Conservation (phyloP, 2,888 invertebrate species). For the Cerastis rubricosa region DNA sequence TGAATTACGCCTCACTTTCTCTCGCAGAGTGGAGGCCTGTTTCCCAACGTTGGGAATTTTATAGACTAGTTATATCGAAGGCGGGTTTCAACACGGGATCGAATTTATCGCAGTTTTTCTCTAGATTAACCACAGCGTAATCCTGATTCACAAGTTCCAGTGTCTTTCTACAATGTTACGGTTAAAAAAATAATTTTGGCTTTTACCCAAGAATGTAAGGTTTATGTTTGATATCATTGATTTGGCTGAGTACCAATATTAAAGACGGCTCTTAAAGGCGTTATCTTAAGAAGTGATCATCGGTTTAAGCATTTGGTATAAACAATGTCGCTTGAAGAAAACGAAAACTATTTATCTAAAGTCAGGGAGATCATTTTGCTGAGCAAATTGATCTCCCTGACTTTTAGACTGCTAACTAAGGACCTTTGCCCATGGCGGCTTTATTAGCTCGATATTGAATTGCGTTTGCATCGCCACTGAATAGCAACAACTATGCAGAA, state of each 20-base stretch:
- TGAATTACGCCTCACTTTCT: not conserved
- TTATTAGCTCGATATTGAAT: not conserved
- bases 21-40: not conserved
- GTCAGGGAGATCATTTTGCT: not conserved
- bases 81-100: not conserved
- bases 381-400: not conserved
- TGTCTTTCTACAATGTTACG: not conserved
- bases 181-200: not conserved
- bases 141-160: not conserved
- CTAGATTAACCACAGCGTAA: not conserved
- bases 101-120: not conserved
- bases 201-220: not conserved
- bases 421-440: not conserved
- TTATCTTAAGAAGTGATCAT: not conserved
- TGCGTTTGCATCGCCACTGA: not conserved
- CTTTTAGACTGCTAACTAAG: not conserved
- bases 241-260: conserved; percentile 21
- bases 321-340: not conserved
- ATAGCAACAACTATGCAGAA: no score
- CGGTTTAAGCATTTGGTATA: not conserved
- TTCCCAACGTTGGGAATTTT: not conserved
- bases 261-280: not conserved
- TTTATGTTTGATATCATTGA: conserved; percentile 3
- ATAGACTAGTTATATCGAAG: not conserved
- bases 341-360: not conserved